These are phyloP conservation scores for Hiodon tergisus DNA, from an alignment of 2,113 vertebrate species.

Conservation along the genomic window DNA sequence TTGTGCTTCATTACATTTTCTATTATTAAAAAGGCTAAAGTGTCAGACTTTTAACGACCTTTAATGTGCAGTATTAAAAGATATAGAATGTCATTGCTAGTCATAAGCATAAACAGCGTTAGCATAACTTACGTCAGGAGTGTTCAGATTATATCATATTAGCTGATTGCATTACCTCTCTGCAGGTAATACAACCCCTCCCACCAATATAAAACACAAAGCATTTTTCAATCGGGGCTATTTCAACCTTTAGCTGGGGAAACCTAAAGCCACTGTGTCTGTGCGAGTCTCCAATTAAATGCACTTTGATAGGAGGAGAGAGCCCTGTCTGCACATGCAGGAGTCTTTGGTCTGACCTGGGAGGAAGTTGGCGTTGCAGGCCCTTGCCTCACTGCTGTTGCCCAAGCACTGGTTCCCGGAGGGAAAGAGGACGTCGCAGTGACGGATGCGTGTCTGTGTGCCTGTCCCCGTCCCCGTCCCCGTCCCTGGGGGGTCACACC, in stretches of 20 bases:
- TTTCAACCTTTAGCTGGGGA: no score
- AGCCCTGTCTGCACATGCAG: constrained; percentile 33
- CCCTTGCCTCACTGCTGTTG: constrained; percentile 76
- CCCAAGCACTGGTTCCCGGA: constrained; percentile 85
- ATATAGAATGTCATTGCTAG: constrained; percentile 32
- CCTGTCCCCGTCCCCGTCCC: no score
- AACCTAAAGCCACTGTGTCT: no score
- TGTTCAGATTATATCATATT: constrained; percentile 8
- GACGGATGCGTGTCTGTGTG: constrained; percentile 71
- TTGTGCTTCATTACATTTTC: constrained; percentile 53
- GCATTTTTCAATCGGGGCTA: no score
- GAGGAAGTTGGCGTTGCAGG: constrained; percentile 87
- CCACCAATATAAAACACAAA: no score
- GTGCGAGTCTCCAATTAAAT: constrained; percentile 45
- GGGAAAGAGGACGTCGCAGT: constrained; percentile 81
- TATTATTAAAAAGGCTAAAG: constrained; percentile 60
- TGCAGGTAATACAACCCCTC: no score
- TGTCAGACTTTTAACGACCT: constrained; percentile 60
- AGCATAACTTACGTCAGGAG: background rate
- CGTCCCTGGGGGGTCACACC: constrained; percentile 70
- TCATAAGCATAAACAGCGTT: background rate
- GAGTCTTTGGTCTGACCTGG: constrained; percentile 68
- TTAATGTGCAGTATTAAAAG: constrained; percentile 55
- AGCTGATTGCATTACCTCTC: constrained; percentile 1
- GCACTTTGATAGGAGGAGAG: constrained; percentile 42